These are phyloP conservation scores for Aphidius gifuensis DNA, from an alignment of 1,140 invertebrate species.

Conservation along the genomic window DNA sequence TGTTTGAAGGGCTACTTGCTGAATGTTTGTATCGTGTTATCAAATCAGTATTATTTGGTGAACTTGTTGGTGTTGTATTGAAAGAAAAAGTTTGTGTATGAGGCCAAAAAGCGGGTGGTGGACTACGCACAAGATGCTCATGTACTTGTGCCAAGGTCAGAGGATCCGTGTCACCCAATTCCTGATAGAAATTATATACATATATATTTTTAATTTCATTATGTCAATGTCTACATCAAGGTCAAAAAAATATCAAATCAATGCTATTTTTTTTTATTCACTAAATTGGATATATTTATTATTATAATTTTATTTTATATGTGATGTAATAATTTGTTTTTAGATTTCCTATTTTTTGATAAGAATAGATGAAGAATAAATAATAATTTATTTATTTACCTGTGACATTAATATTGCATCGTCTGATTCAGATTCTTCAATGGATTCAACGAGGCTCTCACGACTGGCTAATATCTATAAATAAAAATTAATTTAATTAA, in stretches of 20 bases:
- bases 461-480: slow-evolving; percentile 70
- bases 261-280: no score
- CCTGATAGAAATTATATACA: slow-evolving; percentile 52
- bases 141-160: slow-evolving; percentile 74
- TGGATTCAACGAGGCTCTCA: slow-evolving; percentile 70
- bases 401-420: slow-evolving; percentile 74
- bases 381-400: slow-evolving; percentile 42
- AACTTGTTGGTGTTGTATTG: slow-evolving; percentile 31
- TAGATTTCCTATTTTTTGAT: slow-evolving; percentile 13
- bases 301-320: no score
- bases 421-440: slow-evolving; percentile 72
- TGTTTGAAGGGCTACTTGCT: slow-evolving; percentile 40
- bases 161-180: slow-evolving; percentile 67
- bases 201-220: background rate
- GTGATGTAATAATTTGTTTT: no score
- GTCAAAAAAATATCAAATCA: no score
- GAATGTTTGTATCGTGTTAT: slow-evolving; percentile 24
- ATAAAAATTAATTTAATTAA: background rate
- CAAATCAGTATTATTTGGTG: slow-evolving; percentile 29
- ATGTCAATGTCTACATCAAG: no score
- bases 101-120: slow-evolving; percentile 72
- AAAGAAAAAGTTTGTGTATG: slow-evolving; percentile 52
- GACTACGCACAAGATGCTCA: slow-evolving; percentile 77
- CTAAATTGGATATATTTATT: no score
- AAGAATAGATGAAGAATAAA: background rate